A percentile compares a stretch with the other conserved stretches of the same genome.
Conservation (phyloP, 2,113 vertebrate species). For the Alethe castanea region DNA sequence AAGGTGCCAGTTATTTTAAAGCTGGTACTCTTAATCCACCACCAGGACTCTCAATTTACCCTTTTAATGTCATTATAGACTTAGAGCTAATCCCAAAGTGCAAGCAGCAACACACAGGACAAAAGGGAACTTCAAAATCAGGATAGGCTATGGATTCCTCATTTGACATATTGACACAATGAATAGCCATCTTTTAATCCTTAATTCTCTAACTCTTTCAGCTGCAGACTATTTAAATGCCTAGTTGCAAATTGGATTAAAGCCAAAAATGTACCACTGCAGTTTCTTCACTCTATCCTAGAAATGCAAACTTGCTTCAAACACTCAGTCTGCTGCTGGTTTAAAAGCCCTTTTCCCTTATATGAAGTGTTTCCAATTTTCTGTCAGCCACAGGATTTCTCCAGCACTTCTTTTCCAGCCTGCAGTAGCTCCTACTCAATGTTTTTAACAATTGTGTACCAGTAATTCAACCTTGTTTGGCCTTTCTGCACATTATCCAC, state of each 20-base stretch:
- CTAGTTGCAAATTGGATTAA: constrained; percentile 28
- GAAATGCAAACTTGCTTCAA: background rate
- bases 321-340: background rate
- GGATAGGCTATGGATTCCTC: background rate
- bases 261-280: background rate
- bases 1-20: constrained; percentile 1
- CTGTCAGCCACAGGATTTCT: background rate
- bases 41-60: constrained; percentile 5
- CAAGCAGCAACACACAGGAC: background rate
- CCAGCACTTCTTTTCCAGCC: background rate
- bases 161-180: constrained; percentile 22
- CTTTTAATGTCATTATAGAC: constrained; percentile 49
- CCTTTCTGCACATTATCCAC: background rate
- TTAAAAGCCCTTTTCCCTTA: background rate
- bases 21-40: constrained; percentile 14
- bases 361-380: background rate
- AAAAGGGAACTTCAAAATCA: constrained; percentile 39
- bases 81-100: constrained; percentile 32
- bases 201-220: constrained; percentile 26
- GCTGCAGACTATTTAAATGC: background rate
- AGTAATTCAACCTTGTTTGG: background rate
- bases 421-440: background rate
- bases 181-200: constrained; percentile 43
- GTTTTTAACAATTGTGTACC: background rate
- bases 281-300: background rate